Evolutionary conservation across 2,113 vertebrate genomes (phyloP), one percentile per base, ranked within the genome.

Genomic region (Glaucomys volans): DNA sequence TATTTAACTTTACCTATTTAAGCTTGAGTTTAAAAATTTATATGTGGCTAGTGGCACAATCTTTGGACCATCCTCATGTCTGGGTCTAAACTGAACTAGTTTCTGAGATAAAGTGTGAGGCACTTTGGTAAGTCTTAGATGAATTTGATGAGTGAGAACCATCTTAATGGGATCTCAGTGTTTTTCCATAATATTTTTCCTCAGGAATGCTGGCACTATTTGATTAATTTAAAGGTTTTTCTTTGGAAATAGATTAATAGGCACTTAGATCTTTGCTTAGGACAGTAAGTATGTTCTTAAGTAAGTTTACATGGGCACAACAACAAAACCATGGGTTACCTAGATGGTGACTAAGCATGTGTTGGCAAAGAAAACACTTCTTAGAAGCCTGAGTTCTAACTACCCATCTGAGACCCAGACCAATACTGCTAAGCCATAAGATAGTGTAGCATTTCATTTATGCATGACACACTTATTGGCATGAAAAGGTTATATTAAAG

Each of bases 401-500:
- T 57, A 85, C 76, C 84, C 37, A 91, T 96, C 74, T 94, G 80
- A 94, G 93, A 88, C 32, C 74, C 86, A 92, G 52, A 87, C 69
- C 83, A 87, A 20, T 35, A 1, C 4, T 28, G 69, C 91, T 86
- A 84, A 92, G 12, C 71, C 35, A 13, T 28, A 79, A 84, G 13
- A 40, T 28, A 74, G 54, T 18, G 5, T 74, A 79, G 50, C 35
- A 74, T 98, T 98, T 97, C 66, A 90, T 88, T 90, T 93, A 59
- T 14, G 9, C 35, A 69, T 92, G 1, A 93, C 30, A 26, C 89
- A 87, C 1, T 87, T 94, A 83, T 20, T 81, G 91, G 14, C 84
- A 8, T 79, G 71, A 91, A 52, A 84, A 17, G 17, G n/a, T 54
- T 95, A 62, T 47, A 76, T 97, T 44, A 92, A 96, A 95, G 62